Evolutionary conservation across 2,888 invertebrate genomes (phyloP), one percentile per base, ranked within the genome.

Genomic region (Rotaria macrura): DNA sequence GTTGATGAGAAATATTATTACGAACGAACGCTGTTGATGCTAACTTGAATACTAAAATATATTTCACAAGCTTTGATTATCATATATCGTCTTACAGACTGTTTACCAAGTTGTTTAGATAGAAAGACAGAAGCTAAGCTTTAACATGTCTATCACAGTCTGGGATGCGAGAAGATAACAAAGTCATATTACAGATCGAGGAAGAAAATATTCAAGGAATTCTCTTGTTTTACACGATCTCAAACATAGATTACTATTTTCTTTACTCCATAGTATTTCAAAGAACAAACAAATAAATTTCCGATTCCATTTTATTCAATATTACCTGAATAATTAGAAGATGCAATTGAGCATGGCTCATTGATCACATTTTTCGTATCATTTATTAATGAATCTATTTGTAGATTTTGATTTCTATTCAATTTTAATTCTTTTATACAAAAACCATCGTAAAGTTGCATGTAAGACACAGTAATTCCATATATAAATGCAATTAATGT

Each of bases 371-470:
- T 2, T 74, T 23, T 12, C 43, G 74, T 23, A 25, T 74, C 40
- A 40, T 74, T 40, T 4, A 74, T 74, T 43, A 74, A 25, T 40
- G 2, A 12, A 40, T 74, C 25, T 25, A 74, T 43, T 23, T 9
- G 10, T 20, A 40, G 12, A 74, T 10, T 38, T 74, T 74, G 74
- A 23, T 38, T 40, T 43, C 20, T 2, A 74, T 38, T 74, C 23
- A 74, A 40, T 7, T 74, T 25, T n/a, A 74, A 74, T 40, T 74
- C 10, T 40, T 74, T 38, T 40, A 74, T 43, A 74, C 74, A 74
- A 74, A 74, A 74, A 40, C 74, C 74, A 74, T 74, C 74, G 12
- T 74, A 74, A 40, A 74, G 17, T 43, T 74, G 74, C 23, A 74
- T 43, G 25, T 20, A 74, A n/a, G 74, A 40, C 4, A 74, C 74